Base-by-base conservation (phyloP, 2,797 vertebrate species). In the Sylvilagus floridanus region DNA sequence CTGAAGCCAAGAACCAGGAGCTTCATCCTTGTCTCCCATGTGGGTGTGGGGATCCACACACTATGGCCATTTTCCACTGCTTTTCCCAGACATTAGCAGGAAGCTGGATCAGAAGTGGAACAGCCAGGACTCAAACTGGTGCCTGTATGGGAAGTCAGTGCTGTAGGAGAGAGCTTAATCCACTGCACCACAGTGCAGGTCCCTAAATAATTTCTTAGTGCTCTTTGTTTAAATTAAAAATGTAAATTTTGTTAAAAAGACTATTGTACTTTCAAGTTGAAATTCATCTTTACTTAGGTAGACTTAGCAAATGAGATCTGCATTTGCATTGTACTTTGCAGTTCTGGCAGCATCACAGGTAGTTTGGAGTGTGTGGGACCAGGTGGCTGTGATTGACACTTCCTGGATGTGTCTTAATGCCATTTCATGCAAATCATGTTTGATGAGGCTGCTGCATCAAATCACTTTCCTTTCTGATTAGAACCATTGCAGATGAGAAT, bases 351-450 rank as follows among this genome's bases (percentile, higher is more conserved):
- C 92, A 93, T 95, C 93, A 42, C 94, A 95, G 94, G 96, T 92
- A 95, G 89, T 83, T 81, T 93, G 94, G 94, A 86, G 63, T 84
- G 97, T 88, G 16, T 96, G 98, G 98, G 97, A 98, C 98, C 99
- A 99, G 99, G 98, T 99, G 99, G 95, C 96, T 95, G 95, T 98
- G 98, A 98, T 97, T 98, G 98, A 98, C 98, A 94, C 98, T 98
- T 98, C 98, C 98, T 98, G 98, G 98, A 97, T 98, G 96, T 96
- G 97, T 96, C 98, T 98, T 98, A 98, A 96, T 97, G 98, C 98
- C 98, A 97, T 99, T 99, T 99, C 99, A 99, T 99, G 99, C 98
- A 99, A 98, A 99, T 99, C 95, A 98, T 98, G 97, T 98, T 98
- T 98, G 98, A 98, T 98, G 98, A 98, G 98, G 90, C 96, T 97